phyloP scores from a whole-genome alignment of 2,797 vertebrate genomes.

The Rhadinocentrus ornatus region DNA sequence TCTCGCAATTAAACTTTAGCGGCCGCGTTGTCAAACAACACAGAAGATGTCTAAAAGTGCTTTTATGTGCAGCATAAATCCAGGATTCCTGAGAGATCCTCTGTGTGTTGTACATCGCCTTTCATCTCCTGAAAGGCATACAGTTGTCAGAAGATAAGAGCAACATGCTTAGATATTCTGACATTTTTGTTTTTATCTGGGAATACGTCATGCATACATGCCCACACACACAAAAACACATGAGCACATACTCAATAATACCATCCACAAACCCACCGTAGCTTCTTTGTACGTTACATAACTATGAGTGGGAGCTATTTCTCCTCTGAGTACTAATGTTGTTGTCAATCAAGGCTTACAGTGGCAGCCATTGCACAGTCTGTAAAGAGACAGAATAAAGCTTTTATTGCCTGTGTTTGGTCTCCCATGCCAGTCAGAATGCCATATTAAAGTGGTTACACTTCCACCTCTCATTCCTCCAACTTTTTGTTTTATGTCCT shows the following conservation, averaged over 20 bases:
- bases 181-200: conserved; percentile 62
- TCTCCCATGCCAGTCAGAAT: conserved; percentile 63
- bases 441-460: conserved; percentile 43
- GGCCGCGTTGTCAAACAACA: conserved; percentile 54
- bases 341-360: conserved; percentile 79
- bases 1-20: conserved; percentile 65
- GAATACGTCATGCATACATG: conserved; percentile 28
- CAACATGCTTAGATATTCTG: conserved; percentile 58
- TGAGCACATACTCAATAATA: conserved; percentile 28
- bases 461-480: conserved; percentile 39
- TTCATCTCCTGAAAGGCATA: conserved; percentile 61
- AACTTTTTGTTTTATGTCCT: conserved; percentile 54
- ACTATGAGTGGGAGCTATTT: conserved; percentile 76
- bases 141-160: conserved; percentile 65
- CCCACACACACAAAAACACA: conserved; percentile 38
- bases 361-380: conserved; percentile 73
- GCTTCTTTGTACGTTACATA: conserved; percentile 73
- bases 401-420: conserved; percentile 67
- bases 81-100: conserved; percentile 57
- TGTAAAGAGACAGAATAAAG: conserved; percentile 72
- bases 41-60: conserved; percentile 37
- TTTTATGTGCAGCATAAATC: conserved; percentile 55
- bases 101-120: conserved; percentile 34
- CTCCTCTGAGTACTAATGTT: conserved; percentile 75
- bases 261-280: conserved; percentile 54